Evolutionary conservation across 2,888 invertebrate species (phyloP).

Genomic region (Volucella bombylans): DNA sequence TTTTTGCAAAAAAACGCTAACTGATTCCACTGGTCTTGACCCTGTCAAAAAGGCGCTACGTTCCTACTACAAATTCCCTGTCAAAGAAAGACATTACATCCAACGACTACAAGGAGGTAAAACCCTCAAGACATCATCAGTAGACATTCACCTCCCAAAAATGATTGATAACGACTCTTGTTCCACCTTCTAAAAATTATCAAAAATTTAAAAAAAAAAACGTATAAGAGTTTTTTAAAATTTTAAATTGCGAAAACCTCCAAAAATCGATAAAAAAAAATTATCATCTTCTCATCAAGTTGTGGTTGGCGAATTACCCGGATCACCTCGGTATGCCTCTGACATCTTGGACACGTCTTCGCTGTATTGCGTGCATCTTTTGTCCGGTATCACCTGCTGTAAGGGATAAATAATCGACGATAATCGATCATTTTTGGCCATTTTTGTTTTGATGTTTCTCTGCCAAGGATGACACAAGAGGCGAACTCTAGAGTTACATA

Average conservation of each 20-base stretch:
- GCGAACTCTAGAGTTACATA: slow-evolving; percentile 29
- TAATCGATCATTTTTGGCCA: slow-evolving; percentile 44
- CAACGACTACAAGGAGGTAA: background rate
- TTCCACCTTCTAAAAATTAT: background rate
- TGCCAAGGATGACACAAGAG: slow-evolving; percentile 31
- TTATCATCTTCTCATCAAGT: slow-evolving; percentile 4
- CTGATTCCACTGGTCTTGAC: slow-evolving; percentile 23
- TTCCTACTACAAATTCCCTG: background rate
- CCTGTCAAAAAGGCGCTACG: slow-evolving; percentile 15
- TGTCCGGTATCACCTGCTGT: slow-evolving; percentile 37
- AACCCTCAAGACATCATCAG: slow-evolving; percentile 6
- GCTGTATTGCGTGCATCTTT: slow-evolving; percentile 1
- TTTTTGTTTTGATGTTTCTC: background rate
- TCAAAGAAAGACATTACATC: background rate
- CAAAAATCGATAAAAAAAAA: background rate
- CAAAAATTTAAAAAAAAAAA: background rate
- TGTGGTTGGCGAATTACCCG: slow-evolving; percentile 43
- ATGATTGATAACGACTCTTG: slow-evolving; percentile 33
- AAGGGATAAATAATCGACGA: slow-evolving; percentile 40
- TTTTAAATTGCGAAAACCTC: slow-evolving; percentile 9
- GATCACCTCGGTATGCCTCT: slow-evolving; percentile 49
- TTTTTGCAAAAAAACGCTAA: background rate
- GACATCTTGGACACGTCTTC: slow-evolving; percentile 20
- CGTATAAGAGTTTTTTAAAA: background rate
- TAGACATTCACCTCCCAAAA: background rate